These are phyloP conservation scores for Nicator chloris DNA, from an alignment of 2,113 vertebrate genomes.

Conservation along the genomic window DNA sequence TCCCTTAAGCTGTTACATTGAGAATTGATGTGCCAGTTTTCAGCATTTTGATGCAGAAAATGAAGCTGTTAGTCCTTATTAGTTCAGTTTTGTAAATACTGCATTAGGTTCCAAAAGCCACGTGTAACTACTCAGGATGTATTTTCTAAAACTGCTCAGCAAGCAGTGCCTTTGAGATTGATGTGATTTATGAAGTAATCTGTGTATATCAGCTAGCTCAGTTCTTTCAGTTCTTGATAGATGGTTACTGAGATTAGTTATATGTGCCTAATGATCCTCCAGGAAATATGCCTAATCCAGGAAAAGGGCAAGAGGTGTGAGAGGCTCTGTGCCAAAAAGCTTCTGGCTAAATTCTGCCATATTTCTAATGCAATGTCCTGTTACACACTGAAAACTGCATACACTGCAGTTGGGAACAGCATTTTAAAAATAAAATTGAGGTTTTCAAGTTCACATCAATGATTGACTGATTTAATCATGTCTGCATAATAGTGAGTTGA, in stretches of 20 bases:
- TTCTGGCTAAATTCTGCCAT: not conserved
- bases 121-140: not conserved
- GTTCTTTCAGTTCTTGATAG: slow-evolving; percentile 26
- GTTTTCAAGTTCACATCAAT: not conserved
- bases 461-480: not conserved
- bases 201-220: slow-evolving; percentile 5
- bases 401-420: not conserved
- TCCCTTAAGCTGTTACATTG: not conserved
- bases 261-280: slow-evolving; percentile 18
- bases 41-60: not conserved
- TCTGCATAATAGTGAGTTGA: not conserved
- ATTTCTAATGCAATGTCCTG: not conserved
- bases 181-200: slow-evolving; percentile 30
- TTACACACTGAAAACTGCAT: not conserved
- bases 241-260: slow-evolving; percentile 33
- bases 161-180: not conserved
- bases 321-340: not conserved
- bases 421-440: not conserved
- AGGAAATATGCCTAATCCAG: slow-evolving; percentile 34
- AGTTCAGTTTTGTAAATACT: not conserved
- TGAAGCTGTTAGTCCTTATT: not conserved
- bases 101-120: not conserved
- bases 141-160: not conserved
- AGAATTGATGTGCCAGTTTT: not conserved
- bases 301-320: not conserved